Conservation (phyloP, 2,888 invertebrate genomes). For the Luffia ferchaultella region DNA sequence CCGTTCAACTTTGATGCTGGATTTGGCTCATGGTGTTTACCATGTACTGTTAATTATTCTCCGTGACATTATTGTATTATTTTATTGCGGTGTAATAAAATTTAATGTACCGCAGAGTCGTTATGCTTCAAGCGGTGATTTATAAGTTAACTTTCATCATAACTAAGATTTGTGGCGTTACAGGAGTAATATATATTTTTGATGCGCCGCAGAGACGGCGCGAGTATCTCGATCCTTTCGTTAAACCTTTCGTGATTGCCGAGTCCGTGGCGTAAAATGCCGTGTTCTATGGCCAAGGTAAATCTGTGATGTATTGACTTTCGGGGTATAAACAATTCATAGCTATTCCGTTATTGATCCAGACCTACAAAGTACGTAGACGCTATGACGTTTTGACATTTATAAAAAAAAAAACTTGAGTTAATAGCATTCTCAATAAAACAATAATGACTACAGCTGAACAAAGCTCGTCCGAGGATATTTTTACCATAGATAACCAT, state of each 20-base stretch:
- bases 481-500: too few species aligned
- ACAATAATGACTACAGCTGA: too few species aligned
- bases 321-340: neutral
- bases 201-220: neutral
- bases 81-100: constrained; percentile 39
- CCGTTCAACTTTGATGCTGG: neutral
- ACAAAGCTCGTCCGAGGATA: too few species aligned
- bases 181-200: neutral
- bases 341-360: neutral
- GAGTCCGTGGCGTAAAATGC: neutral
- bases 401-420: neutral
- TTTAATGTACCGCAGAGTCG: constrained; percentile 45
- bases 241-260: neutral
- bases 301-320: neutral
- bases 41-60: constrained; percentile 5
- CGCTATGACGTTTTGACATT: neutral
- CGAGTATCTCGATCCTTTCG: neutral
- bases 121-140: constrained; percentile 39
- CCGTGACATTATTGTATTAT: neutral
- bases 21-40: neutral
- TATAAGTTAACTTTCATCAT: constrained; percentile 48
- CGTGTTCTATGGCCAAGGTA: neutral
- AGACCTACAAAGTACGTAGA: neutral
- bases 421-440: too few species aligned
- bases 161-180: constrained; percentile 44